phyloP scores from a whole-genome alignment of 2,113 vertebrate genomes.

The Pterocles gutturalis region DNA sequence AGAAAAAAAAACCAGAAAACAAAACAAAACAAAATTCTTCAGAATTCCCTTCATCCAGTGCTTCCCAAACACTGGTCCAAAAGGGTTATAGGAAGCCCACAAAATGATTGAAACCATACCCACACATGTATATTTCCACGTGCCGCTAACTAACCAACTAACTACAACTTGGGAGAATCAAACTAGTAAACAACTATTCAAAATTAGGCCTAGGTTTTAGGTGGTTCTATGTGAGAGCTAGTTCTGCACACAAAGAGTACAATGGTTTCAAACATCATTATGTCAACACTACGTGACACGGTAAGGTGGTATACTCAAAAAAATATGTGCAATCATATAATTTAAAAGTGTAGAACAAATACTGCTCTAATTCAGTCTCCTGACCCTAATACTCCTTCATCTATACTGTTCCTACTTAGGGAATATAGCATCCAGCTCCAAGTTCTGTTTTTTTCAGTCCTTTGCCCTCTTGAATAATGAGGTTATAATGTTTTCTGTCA shows the following conservation, averaged over 20 bases:
- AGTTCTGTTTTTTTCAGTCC: background rate
- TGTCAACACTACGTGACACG: background rate
- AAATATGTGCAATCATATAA: no score
- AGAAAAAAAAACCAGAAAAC: background rate
- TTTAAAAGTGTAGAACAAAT: background rate
- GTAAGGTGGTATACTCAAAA: background rate
- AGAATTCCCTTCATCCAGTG: background rate
- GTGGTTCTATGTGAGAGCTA: background rate
- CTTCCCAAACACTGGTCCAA: background rate
- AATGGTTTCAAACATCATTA: background rate
- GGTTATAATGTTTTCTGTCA: background rate
- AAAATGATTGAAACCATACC: background rate
- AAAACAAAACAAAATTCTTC: background rate
- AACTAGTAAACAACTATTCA: background rate
- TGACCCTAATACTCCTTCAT: background rate
- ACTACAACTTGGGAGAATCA: background rate
- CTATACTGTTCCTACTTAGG: background rate
- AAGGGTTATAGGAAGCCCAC: background rate
- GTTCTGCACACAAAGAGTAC: background rate
- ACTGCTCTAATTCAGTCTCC: background rate
- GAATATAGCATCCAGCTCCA: background rate
- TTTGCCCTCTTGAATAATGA: background rate
- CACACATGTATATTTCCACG: rapidly evolving
- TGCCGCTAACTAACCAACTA: background rate
- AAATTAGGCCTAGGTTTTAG: background rate